A percentile compares a stretch with the other conserved stretches of the same genome.
phyloP scores from a whole-genome alignment of 2,888 invertebrate genomes.

The Epinotia brunnichana region DNA sequence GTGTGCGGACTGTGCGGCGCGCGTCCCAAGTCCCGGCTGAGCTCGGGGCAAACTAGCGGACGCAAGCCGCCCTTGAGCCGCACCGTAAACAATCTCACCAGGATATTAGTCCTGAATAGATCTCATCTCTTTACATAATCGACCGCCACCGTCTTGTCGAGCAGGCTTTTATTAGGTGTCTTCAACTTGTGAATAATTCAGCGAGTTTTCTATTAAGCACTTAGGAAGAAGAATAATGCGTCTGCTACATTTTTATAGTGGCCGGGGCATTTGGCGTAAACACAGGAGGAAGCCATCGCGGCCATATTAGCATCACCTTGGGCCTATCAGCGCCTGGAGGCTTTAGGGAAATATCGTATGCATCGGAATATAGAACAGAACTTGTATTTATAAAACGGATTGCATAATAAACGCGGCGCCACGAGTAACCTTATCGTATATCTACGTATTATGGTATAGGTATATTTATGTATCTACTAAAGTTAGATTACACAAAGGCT shows the following conservation, averaged over 20 bases:
- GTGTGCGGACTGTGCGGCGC: slow-evolving; percentile 47
- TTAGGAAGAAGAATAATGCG: slow-evolving; percentile 76
- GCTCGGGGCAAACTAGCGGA: slow-evolving; percentile 63
- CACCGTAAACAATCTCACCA: slow-evolving; percentile 65
- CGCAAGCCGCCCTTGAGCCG: slow-evolving; percentile 64
- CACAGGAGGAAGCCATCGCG: slow-evolving; percentile 52
- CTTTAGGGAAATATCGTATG: slow-evolving; percentile 47
- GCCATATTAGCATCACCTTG: slow-evolving; percentile 66
- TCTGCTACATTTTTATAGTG: slow-evolving; percentile 69
- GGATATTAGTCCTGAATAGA: slow-evolving; percentile 75
- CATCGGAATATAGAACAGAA: slow-evolving; percentile 36
- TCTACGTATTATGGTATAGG: slow-evolving; percentile 30
- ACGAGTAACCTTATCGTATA: slow-evolving; percentile 32
- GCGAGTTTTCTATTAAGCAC: slow-evolving; percentile 74
- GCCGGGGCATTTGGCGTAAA: slow-evolving; percentile 63
- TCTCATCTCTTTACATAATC: slow-evolving; percentile 76
- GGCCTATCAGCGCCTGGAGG: slow-evolving; percentile 54
- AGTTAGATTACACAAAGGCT: slow-evolving; percentile 16
- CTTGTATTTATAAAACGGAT: slow-evolving; percentile 39
- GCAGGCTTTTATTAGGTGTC: slow-evolving; percentile 75
- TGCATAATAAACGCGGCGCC: slow-evolving; percentile 36
- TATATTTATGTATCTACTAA: slow-evolving; percentile 29
- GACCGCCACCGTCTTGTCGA: slow-evolving; percentile 70
- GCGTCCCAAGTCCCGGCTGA: slow-evolving; percentile 62
- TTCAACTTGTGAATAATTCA: slow-evolving; percentile 77